Base-by-base conservation (phyloP, 1,140 invertebrate genomes). In the Zaprionus davidi region DNA sequence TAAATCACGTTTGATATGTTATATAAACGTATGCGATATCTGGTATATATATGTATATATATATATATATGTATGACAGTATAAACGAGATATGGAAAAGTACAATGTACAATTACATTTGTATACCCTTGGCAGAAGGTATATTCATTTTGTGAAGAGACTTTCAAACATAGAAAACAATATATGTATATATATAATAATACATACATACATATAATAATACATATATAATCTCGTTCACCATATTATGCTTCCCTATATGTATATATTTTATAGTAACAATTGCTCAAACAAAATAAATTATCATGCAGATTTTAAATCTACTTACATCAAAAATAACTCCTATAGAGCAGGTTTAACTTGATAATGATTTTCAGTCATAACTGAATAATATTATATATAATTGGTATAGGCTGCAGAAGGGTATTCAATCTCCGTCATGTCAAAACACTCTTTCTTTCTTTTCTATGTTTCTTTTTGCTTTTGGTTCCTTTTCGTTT, bases 1-100 rank as follows among this genome's bases (percentile, higher is more conserved):
- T 70, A 84, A 84, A 84, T 81, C 75, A 90, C 79, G 81, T 90
- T 81, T 85, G 79, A 88, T 83, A 82, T 66, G 71, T 72, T 72
- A 60, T 72, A 71, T 76, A 44, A 46, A 46, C 41, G 41, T 46
- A 46, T 17, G n/a, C 38, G n/a, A 46, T 46, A 46, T 17, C 0
- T 46, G 5, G 5, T 46, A 7, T 22, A 46, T 46, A 20, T 17
- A 11, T 20, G n/a, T 49, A 22, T 49, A 5, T 51, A 51, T 12
- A 51, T 51, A 5, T 22, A 12, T 49, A 22, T 49, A 22, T 51
- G 4, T 51, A 51, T 7, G n/a, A 20, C n/a, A 6, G 44, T 49
- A 44, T 44, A 44, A n/a, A 44, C 6, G 41, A 44, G n/a, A 44
- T 44, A 44, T 44, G 7, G 2, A 2, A 41, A 4, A 9, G 28